Evolutionary conservation across 2,113 vertebrate genomes (phyloP).

Genomic region (Aramus guarauna): DNA sequence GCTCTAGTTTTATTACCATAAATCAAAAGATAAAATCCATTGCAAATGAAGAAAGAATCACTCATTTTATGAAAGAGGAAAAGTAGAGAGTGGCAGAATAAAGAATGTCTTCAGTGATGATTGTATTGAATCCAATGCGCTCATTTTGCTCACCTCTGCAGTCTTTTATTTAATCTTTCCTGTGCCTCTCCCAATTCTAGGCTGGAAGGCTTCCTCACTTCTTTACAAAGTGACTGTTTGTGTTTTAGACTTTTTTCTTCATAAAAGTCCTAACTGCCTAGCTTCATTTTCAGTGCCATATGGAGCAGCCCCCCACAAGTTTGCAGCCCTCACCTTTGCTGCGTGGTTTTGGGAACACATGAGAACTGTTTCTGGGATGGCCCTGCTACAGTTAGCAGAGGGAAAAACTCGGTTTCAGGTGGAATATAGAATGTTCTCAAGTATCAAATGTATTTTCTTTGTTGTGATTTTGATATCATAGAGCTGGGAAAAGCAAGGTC

Average conservation of each 20-base stretch:
- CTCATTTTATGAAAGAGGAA: background rate
- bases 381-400: background rate
- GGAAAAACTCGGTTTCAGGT: background rate
- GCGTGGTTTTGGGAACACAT: background rate
- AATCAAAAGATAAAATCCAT: constrained; percentile 1
- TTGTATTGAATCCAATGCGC: background rate
- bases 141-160: background rate
- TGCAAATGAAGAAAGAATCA: background rate
- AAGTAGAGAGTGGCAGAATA: background rate
- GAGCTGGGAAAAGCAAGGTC: background rate
- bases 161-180: background rate
- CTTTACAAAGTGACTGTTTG: background rate
- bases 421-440: background rate
- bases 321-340: background rate
- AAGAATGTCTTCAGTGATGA: background rate
- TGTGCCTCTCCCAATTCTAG: background rate
- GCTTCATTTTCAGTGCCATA: background rate
- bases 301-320: rapidly evolving
- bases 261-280: background rate
- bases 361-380: background rate
- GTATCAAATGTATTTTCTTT: background rate
- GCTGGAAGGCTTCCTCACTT: background rate
- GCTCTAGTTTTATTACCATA: background rate
- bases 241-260: background rate
- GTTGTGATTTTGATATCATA: background rate